Conservation (phyloP, 2,888 invertebrate species). For the Geophilus truncorum region DNA sequence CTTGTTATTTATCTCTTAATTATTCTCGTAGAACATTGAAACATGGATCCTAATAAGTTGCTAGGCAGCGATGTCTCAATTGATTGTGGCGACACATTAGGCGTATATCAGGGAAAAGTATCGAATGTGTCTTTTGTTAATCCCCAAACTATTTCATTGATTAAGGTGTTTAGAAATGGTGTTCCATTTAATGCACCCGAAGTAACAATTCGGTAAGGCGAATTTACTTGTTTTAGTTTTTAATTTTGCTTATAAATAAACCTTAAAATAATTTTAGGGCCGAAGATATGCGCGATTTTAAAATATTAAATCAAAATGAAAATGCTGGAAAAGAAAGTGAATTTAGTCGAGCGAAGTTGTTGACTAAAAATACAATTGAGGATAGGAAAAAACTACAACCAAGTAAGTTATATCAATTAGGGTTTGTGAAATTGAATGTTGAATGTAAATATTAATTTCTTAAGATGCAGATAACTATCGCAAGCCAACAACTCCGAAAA, state of each 20-base stretch:
- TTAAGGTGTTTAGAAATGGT: constrained; percentile 78
- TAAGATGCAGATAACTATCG: constrained; percentile 26
- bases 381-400: background rate
- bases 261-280: constrained; percentile 59
- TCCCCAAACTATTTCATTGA: constrained; percentile 63
- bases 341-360: constrained; percentile 49
- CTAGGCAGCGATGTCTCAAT: constrained; percentile 78
- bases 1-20: too few relatives aligned
- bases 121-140: constrained; percentile 63
- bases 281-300: constrained; percentile 67
- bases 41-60: constrained; percentile 50
- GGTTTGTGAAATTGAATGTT: too few relatives aligned
- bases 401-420: background rate
- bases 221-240: background rate
- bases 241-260: too few relatives aligned
- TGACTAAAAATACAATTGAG: constrained; percentile 50
- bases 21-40: too few relatives aligned
- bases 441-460: background rate
- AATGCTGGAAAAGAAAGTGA: too few relatives aligned
- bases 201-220: constrained; percentile 59
- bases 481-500: constrained; percentile 49
- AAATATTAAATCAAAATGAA: constrained; percentile 56
- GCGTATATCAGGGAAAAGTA: constrained; percentile 76
- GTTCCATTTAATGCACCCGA: constrained; percentile 58
- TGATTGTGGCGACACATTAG: constrained; percentile 69